A percentile compares a stretch with the other conserved stretches of the same genome.
These are phyloP conservation scores for Sebastes matsubarae DNA, from an alignment of 2,797 vertebrate species.

Conservation along the genomic window DNA sequence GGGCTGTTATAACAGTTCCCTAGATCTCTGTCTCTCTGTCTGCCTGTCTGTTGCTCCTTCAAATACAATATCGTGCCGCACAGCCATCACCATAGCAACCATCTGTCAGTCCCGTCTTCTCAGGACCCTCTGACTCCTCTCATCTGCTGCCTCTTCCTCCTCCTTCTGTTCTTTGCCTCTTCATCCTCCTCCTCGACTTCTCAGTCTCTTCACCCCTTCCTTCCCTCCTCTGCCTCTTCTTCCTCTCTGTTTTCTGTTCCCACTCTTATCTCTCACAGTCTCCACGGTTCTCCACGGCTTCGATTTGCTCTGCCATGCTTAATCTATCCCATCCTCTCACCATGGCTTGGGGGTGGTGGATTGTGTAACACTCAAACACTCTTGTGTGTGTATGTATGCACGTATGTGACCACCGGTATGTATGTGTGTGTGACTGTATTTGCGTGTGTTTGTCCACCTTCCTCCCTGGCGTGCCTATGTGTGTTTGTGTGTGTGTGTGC, in stretches of 20 bases:
- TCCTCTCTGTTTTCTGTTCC: conserved; percentile 32
- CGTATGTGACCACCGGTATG: conserved; percentile 67
- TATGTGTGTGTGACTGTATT: conserved; percentile 75
- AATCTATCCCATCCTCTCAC: conserved; percentile 77
- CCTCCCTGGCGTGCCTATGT: conserved; percentile 79
- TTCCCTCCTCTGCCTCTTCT: background rate
- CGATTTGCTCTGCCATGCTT: conserved; percentile 76
- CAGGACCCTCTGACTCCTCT: conserved; percentile 71
- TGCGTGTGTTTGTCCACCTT: conserved; percentile 86
- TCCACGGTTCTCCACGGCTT: conserved; percentile 74
- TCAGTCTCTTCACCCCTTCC: conserved; percentile 26
- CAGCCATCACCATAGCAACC: conserved; percentile 80
- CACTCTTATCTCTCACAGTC: conserved; percentile 57
- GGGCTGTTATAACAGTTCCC: conserved; percentile 74
- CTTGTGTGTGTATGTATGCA: conserved; percentile 69
- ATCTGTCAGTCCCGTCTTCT: conserved; percentile 74
- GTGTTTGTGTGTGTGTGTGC: conserved; percentile 26
- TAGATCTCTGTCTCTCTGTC: conserved; percentile 76
- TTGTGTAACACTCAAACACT: conserved; percentile 77
- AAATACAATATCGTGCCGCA: conserved; percentile 75
- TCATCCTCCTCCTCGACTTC: conserved; percentile 56
- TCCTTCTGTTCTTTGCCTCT: conserved; percentile 61
- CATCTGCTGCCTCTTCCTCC: conserved; percentile 66
- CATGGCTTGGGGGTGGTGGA: conserved; percentile 72
- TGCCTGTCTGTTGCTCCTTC: conserved; percentile 76